Evolutionary conservation across 2,888 invertebrate species (phyloP).

Genomic region (Cylloceria caligata): DNA sequence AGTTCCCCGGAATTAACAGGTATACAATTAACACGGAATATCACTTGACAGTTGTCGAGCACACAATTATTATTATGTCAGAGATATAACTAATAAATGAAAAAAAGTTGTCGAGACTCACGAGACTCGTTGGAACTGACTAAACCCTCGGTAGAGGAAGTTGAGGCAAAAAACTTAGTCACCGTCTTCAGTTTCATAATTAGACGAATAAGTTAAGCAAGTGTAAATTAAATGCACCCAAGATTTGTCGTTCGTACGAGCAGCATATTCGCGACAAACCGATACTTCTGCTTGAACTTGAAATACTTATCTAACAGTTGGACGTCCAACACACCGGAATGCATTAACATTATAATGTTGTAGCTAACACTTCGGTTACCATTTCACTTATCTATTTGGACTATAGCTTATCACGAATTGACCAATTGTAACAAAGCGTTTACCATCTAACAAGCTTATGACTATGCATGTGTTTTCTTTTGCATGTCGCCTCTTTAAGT

Average conservation of each 20-base stretch:
- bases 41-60: neutral
- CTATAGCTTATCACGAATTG: neutral
- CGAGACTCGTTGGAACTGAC: neutral
- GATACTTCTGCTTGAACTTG: conserved; percentile 64
- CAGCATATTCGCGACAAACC: neutral
- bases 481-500: neutral
- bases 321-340: neutral
- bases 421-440: neutral
- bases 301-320: conserved; percentile 46
- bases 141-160: neutral
- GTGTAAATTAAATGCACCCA: neutral
- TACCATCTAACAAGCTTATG: neutral
- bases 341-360: neutral
- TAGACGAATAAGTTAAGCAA: neutral
- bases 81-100: no score
- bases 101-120: no score
- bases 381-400: conserved; percentile 2
- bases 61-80: neutral
- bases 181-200: neutral
- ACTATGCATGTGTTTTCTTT: neutral
- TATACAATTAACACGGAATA: no score
- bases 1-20: no score
- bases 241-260: neutral
- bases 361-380: neutral
- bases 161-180: neutral